Evolutionary conservation across 1,140 invertebrate species (phyloP).

Genomic region (Zaprionus nigranus): DNA sequence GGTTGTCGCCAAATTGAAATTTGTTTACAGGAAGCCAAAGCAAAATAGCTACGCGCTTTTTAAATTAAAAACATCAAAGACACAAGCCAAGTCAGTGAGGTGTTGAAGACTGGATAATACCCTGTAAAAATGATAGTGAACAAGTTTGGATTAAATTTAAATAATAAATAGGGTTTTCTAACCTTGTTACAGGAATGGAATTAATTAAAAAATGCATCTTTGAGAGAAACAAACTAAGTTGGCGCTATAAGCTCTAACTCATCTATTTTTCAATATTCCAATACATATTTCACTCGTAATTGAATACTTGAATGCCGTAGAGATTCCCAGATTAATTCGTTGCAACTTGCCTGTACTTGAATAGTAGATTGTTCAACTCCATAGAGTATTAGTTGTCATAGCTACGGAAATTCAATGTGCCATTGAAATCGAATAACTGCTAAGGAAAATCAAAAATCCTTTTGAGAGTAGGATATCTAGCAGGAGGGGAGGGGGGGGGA

Average conservation of each 20-base stretch:
- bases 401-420: conserved; percentile 53
- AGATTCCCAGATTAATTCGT: neutral
- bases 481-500: too few species aligned
- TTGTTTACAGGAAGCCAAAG: conserved; percentile 39
- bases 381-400: conserved; percentile 30
- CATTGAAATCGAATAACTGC: conserved; percentile 57
- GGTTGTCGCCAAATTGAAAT: conserved; percentile 65
- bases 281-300: neutral
- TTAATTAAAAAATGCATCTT: too few species aligned
- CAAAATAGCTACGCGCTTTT: conserved; percentile 5
- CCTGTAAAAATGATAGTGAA: neutral
- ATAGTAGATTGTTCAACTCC: neutral
- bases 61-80: conserved; percentile 15
- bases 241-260: too few species aligned
- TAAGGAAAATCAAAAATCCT: conserved; percentile 52
- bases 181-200: too few species aligned
- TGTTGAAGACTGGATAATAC: neutral
- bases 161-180: too few species aligned
- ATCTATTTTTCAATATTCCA: too few species aligned
- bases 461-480: neutral
- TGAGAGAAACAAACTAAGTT: too few species aligned
- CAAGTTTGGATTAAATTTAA: too few species aligned
- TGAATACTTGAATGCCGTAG: neutral
- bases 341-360: neutral
- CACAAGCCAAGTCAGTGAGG: neutral